Evolutionary conservation across 2,113 vertebrate species (phyloP).

Genomic region (Aramus guarauna): DNA sequence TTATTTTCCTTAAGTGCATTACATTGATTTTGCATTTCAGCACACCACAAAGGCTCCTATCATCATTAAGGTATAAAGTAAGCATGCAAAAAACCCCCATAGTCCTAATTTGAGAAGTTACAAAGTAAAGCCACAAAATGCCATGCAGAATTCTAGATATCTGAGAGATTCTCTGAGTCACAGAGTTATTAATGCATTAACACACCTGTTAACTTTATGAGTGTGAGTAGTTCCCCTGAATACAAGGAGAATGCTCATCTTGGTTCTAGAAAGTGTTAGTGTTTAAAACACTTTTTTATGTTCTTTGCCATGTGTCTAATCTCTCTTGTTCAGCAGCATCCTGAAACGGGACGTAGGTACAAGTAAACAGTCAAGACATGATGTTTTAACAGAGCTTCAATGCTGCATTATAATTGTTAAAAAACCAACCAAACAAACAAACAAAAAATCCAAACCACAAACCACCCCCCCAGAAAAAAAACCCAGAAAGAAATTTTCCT

Average conservation of each 20-base stretch:
- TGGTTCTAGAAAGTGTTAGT: not conserved
- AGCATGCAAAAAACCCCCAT: not conserved
- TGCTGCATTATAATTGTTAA: not conserved
- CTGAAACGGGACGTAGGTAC: not conserved
- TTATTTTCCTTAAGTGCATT: not conserved
- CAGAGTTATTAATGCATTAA: not conserved
- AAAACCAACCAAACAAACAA: not conserved
- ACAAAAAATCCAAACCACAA: not conserved
- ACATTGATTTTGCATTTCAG: conserved; percentile 6
- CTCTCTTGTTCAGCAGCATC: not conserved
- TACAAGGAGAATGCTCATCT: not conserved
- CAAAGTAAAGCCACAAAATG: not conserved
- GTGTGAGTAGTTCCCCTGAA: not conserved
- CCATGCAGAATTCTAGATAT: not conserved
- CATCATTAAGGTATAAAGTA: not conserved
- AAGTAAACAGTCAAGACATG: not conserved
- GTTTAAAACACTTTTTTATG: not conserved
- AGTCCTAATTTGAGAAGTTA: not conserved
- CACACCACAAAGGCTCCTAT: not conserved
- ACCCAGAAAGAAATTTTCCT: not conserved
- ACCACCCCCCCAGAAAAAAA: too few relatives aligned
- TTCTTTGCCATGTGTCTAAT: not conserved
- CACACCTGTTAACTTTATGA: not conserved
- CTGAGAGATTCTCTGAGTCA: not conserved
- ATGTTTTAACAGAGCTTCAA: not conserved